Conservation (phyloP, 1,140 invertebrate genomes). For the Drosophila nigromelanica region DNA sequence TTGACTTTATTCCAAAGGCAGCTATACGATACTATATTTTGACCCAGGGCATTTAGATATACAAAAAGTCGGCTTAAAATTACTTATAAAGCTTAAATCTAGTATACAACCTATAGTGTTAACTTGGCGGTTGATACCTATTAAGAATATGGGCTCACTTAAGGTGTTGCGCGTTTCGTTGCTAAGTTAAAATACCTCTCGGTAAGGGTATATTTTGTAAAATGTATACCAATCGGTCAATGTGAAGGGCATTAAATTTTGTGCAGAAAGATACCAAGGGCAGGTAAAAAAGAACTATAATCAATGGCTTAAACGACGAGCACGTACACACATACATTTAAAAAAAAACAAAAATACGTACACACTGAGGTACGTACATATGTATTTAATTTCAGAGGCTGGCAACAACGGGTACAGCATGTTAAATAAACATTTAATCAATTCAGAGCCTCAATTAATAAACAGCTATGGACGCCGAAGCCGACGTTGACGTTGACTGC, state of each 20-base stretch:
- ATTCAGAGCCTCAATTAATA: constrained; percentile 62
- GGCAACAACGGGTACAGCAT: constrained; percentile 52
- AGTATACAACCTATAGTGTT: no score
- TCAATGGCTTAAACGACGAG: background rate
- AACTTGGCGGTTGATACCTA: no score
- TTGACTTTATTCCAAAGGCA: no score
- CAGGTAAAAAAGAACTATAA: background rate
- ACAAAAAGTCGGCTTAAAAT: no score
- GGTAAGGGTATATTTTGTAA: background rate
- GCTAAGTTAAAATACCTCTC: constrained; percentile 1
- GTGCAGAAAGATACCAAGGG: background rate
- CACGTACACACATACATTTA: background rate
- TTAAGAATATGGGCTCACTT: no score
- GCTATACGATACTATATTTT: no score
- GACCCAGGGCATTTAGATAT: no score
- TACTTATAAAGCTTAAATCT: no score
- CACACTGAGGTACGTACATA: background rate
- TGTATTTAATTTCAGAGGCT: constrained; percentile 20
- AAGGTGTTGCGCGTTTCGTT: background rate
- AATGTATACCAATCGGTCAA: constrained; percentile 29
- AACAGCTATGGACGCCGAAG: constrained; percentile 19
- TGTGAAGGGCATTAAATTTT: constrained; percentile 47
- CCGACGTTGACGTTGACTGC: constrained; percentile 3
- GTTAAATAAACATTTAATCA: constrained; percentile 73
- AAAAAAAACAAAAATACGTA: background rate